Percentiles rank a stretch among this genome's conserved stretches.
Evolutionary conservation across 1,140 invertebrate species (phyloP).

Genomic region (Hyposmocoma kahamanoa): DNA sequence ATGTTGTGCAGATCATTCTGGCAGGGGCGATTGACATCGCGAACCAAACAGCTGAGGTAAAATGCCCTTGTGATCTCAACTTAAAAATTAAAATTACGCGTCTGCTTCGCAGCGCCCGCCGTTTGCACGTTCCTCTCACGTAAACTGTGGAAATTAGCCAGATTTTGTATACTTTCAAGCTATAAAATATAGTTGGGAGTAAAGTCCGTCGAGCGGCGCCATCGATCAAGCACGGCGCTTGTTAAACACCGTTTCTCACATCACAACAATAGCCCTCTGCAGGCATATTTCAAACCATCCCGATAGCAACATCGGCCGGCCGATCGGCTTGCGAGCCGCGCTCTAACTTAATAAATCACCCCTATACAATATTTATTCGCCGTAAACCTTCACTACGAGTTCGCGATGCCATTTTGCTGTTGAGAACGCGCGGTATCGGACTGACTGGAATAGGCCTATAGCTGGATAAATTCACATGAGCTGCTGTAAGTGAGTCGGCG

Average conservation of each 20-base stretch:
- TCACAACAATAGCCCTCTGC: slow-evolving; percentile 60
- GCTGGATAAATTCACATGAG: background rate
- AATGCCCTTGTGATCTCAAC: too few relatives aligned
- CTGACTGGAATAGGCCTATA: background rate
- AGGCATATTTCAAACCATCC: slow-evolving; percentile 66
- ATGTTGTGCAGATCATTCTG: too few relatives aligned
- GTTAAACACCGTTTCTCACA: slow-evolving; percentile 70
- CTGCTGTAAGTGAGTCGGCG: background rate
- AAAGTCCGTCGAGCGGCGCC: slow-evolving; percentile 27
- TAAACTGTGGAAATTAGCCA: slow-evolving; percentile 50
- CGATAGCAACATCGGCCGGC: slow-evolving; percentile 52
- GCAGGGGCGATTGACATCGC: too few relatives aligned
- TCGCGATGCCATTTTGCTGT: slow-evolving; percentile 14
- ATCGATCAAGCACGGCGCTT: slow-evolving; percentile 63
- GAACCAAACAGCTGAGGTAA: too few relatives aligned
- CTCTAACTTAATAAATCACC: slow-evolving; percentile 63
- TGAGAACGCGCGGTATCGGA: background rate
- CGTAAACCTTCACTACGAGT: slow-evolving; percentile 34
- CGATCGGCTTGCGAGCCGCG: slow-evolving; percentile 37
- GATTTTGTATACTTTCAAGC: slow-evolving; percentile 52
- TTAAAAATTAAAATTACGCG: too few relatives aligned
- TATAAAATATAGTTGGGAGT: slow-evolving; percentile 51
- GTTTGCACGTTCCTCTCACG: too few relatives aligned
- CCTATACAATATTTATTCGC: slow-evolving; percentile 68
- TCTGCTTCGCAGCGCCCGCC: too few relatives aligned